phyloP scores from a whole-genome alignment of 1,140 invertebrate species.

The Lasioglossum albipes region DNA sequence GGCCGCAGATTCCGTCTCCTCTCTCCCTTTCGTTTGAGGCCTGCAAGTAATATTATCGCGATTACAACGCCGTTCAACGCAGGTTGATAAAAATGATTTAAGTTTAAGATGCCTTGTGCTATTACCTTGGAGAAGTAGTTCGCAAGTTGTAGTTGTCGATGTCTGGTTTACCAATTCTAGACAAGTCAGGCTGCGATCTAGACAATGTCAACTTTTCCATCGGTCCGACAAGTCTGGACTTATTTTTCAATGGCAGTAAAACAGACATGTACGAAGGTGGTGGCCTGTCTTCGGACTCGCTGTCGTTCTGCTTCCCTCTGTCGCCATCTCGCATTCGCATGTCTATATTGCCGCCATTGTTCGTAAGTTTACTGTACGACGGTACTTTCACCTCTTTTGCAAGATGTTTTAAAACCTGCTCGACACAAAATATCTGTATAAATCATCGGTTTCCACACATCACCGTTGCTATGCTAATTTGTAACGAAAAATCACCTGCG shows the following conservation, averaged over 20 bases:
- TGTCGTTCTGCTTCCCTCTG: slow-evolving; percentile 72
- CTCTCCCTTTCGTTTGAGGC: slow-evolving; percentile 83
- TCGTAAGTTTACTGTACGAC: slow-evolving; percentile 73
- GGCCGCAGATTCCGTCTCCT: slow-evolving; percentile 81
- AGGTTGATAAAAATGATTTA: too few relatives aligned
- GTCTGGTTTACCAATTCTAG: slow-evolving; percentile 77
- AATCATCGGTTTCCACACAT: neutral
- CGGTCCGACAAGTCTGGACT: slow-evolving; percentile 77
- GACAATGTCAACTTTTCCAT: slow-evolving; percentile 85
- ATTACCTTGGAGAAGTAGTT: slow-evolving; percentile 76
- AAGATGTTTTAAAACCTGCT: slow-evolving; percentile 90
- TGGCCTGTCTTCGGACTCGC: slow-evolving; percentile 79
- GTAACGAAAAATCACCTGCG: slow-evolving; percentile 77
- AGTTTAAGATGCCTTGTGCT: too few relatives aligned
- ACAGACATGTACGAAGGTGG: slow-evolving; percentile 78
- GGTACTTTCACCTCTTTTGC: slow-evolving; percentile 88
- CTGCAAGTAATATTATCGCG: slow-evolving; percentile 63
- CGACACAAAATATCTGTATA: neutral
- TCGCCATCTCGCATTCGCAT: slow-evolving; percentile 72
- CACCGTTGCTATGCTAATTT: neutral
- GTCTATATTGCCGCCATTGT: slow-evolving; percentile 68
- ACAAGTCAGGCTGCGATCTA: slow-evolving; percentile 88
- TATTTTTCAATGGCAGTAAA: slow-evolving; percentile 76
- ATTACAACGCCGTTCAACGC: neutral
- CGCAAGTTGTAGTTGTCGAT: slow-evolving; percentile 75